Base-by-base conservation (phyloP, 2,888 invertebrate species). In the Cordylochernes scorpioides region DNA sequence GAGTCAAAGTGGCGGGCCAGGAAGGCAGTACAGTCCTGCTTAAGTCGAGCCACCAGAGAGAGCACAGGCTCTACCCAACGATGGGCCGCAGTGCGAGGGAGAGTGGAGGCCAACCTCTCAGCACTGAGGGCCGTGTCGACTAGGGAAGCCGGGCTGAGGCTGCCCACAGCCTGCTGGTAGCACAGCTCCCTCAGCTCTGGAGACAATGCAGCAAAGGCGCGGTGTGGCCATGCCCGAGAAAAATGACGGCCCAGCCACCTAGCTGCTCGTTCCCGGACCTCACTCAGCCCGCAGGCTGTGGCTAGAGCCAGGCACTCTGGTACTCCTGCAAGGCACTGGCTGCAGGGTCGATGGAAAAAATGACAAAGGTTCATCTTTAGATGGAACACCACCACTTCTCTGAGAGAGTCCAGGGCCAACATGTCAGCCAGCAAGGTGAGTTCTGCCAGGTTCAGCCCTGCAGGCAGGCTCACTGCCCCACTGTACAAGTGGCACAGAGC, bases 401-500 rank as follows among this genome's bases (percentile, higher is more conserved):
- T 82, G 4, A 91, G 60, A 0, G 84, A 84, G 51, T 84, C 82
- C 14, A 88, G 54, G 5, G 78, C 72, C 29, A 86, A 57, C 65
- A 84, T 71, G 52, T 86, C 84, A 0, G 84, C 74, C 30, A 86
- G 53, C 0, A 78, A 73, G 0, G 84, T 72, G 39, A 86, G 52
- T 51, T 84, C 82, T 34, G 75, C 70, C 27, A 84, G 64, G 49
- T 71, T 73, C 39, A 82, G 71, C 2, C 71, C 67, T 43, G 75
- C 75, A 1, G 82, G 80, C 31, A 88, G 71, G 43, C 72, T 70
- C 19, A 75, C 72, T 16, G 77, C 69, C 3, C 88, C 88, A 34
- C 86, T 84, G 49, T 91, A 91, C 40, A 91, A 75, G 51, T 86
- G 86, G 44, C 80, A 74, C 34, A 91, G 55, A 1, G 80, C 72